These are phyloP conservation scores for Gallinago undulata DNA, from an alignment of 2,113 vertebrate genomes.

Conservation along the genomic window DNA sequence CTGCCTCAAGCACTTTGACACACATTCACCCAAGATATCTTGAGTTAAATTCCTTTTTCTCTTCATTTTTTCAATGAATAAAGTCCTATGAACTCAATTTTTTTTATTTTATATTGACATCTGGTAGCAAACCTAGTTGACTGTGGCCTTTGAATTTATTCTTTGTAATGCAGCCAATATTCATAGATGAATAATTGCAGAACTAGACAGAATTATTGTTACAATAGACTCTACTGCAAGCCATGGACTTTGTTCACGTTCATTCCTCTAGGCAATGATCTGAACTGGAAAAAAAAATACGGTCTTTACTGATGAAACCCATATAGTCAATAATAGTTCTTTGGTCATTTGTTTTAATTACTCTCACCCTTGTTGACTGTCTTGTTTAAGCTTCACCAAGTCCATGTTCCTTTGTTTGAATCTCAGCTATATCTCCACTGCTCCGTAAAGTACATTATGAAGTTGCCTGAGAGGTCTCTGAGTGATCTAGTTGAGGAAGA, in stretches of 20 bases:
- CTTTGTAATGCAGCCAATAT: not conserved
- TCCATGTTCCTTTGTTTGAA: not conserved
- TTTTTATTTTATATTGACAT: not conserved
- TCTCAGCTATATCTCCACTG: not conserved
- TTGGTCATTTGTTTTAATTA: not conserved
- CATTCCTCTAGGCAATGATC: not conserved
- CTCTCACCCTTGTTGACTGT: not conserved
- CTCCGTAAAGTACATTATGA: not conserved
- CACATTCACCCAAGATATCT: not conserved
- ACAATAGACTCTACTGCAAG: not conserved
- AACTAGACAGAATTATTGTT: not conserved
- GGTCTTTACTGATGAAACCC: not conserved
- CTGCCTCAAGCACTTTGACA: not conserved
- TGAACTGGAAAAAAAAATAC: not conserved
- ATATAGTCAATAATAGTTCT: not conserved
- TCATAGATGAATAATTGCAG: not conserved
- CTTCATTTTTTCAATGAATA: not conserved
- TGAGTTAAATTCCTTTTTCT: not conserved
- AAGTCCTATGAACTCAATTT: not conserved
- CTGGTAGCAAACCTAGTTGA: not conserved
- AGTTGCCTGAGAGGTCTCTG: not conserved
- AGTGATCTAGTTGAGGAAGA: too few species aligned
- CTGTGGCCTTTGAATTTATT: not conserved
- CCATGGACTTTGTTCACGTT: not conserved
- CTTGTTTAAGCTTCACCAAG: not conserved